Base-by-base conservation (phyloP, 2,888 invertebrate genomes). In the Unio pictorum region DNA sequence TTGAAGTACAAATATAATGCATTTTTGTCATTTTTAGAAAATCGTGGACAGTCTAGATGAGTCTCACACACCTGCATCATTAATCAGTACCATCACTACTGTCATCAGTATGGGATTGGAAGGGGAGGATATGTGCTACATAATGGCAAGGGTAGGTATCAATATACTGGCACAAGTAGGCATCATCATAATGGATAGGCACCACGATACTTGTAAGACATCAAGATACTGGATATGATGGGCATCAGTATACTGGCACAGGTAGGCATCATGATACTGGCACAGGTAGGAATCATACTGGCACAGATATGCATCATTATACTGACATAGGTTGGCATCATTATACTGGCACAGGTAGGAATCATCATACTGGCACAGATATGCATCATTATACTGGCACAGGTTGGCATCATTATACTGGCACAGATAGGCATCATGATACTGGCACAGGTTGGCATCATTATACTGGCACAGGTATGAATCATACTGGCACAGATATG, bases 81-180 rank as follows among this genome's bases (percentile, higher is more conserved):
- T 89, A 55, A 86, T 86, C 54, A 82, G 84, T 28, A 83, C 86
- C 71, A 86, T 90, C n/a, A 86, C 84, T 69, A 84, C 87, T 66
- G 81, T 90, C 28, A 88, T 88, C 54, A 84, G 85, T 45, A 89
- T 96, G 0, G 94, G 94, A 0, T 92, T 95, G 87, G 92, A 94
- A 30, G 94, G 94, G 54, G 91, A 92, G 56, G 93, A 94, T 78
- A 92, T 95, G 65, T 93, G 95, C 82, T 93, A 93, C 79, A 92
- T 93, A n/a, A 93, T 95, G 70, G 93, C 94, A 11, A 93, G 94
- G 83, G 90, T 89, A 75, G 78, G 81, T 72, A 61, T 67, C 30
- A 34, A 34, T 6, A 34, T 45, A 11, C 11, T 45, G 45, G 45
- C 45, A 45, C 1, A 11, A 1, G 11, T 45, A 45, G 11, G 34